Evolutionary conservation across 2,888 invertebrate genomes (phyloP).

Genomic region (Leptopilina drosophilae): DNA sequence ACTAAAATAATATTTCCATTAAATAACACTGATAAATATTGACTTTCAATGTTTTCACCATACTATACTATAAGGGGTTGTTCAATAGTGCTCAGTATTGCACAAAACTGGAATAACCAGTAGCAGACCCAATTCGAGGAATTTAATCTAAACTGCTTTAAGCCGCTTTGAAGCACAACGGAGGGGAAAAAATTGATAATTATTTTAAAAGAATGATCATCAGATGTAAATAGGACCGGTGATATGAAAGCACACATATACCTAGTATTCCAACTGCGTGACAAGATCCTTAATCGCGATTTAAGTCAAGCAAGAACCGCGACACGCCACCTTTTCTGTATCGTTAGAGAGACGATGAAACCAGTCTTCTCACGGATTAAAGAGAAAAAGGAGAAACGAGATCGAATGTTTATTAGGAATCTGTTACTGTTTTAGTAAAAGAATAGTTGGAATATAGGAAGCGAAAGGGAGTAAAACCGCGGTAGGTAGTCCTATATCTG

Average conservation of each 20-base stretch:
- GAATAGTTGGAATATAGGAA: not conserved
- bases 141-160: too few relatives aligned
- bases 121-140: too few relatives aligned
- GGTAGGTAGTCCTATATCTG: conserved; percentile 36
- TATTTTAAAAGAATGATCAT: conserved; percentile 56
- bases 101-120: too few relatives aligned
- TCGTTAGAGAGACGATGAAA: conserved; percentile 68
- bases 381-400: conserved; percentile 50
- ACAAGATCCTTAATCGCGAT: conserved; percentile 76
- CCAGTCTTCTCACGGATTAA: conserved; percentile 44
- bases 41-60: too few relatives aligned
- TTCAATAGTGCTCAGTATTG: too few relatives aligned
- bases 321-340: conserved; percentile 70
- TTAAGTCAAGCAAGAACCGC: conserved; percentile 64
- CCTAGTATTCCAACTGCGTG: conserved; percentile 70
- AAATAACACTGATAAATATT: too few relatives aligned
- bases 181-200: conserved; percentile 59
- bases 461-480: not conserved
- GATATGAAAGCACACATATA: conserved; percentile 55
- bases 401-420: conserved; percentile 42
- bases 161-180: too few relatives aligned
- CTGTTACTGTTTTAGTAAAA: conserved; percentile 23
- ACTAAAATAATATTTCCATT: too few relatives aligned
- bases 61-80: too few relatives aligned
- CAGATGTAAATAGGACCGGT: conserved; percentile 62